Percentiles rank a stretch among this genome's conserved stretches.
Evolutionary conservation across 2,888 invertebrate genomes (phyloP).

Genomic region (Rutpela maculata): DNA sequence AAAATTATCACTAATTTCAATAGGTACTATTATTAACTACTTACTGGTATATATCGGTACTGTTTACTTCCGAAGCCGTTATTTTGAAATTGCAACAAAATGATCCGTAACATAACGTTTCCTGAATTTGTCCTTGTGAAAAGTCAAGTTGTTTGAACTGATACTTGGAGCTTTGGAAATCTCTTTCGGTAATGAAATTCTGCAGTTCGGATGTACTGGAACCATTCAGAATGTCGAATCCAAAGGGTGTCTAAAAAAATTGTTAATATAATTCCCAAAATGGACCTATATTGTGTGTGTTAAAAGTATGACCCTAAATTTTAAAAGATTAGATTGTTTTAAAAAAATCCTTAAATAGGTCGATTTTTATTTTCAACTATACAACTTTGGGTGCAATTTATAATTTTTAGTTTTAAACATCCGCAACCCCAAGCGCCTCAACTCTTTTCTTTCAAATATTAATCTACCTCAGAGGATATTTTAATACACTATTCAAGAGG

Average conservation of each 20-base stretch:
- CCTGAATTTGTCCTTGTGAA: slow-evolving; percentile 40
- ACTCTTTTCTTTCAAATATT: too few species aligned
- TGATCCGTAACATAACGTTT: slow-evolving; percentile 55
- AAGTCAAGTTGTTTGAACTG: slow-evolving; percentile 54
- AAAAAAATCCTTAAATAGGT: too few species aligned
- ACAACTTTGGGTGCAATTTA: too few species aligned
- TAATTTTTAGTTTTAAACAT: too few species aligned
- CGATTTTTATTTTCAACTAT: too few species aligned
- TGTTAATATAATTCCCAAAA: neutral
- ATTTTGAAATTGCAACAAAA: slow-evolving; percentile 62
- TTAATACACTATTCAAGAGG: too few species aligned
- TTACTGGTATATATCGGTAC: slow-evolving; percentile 60
- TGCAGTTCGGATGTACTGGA: slow-evolving; percentile 37
- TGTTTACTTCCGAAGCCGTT: slow-evolving; percentile 43
- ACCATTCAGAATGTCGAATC: slow-evolving; percentile 51
- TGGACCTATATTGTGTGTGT: too few species aligned
- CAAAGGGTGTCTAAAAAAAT: slow-evolving; percentile 50
- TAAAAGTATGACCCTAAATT: too few species aligned
- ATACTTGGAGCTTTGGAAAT: slow-evolving; percentile 54
- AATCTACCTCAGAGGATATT: too few species aligned
- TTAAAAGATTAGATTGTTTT: too few species aligned
- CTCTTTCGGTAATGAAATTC: slow-evolving; percentile 50
- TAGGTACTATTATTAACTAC: slow-evolving; percentile 28
- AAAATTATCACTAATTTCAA: neutral
- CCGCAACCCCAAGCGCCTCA: too few species aligned